Percentiles rank a stretch among this genome's conserved stretches.
These are phyloP conservation scores for Xestobium rufovillosum DNA, from an alignment of 2,888 invertebrate genomes.

Conservation along the genomic window DNA sequence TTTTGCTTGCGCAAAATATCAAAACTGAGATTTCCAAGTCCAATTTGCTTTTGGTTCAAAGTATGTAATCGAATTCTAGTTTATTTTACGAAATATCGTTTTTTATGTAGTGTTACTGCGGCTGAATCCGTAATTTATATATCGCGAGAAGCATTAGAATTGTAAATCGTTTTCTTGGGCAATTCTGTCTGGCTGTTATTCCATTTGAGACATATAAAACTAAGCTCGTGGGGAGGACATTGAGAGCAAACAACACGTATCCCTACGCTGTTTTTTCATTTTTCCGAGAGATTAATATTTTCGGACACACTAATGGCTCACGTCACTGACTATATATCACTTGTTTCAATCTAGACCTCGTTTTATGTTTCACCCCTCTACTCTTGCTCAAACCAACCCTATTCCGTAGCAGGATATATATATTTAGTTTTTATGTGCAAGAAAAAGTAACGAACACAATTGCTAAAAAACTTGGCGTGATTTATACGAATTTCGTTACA, in stretches of 20 bases:
- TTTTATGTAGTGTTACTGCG: too few species aligned
- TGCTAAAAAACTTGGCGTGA: constrained; percentile 35
- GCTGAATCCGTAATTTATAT: too few species aligned
- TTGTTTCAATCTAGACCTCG: constrained; percentile 47
- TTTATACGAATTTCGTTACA: constrained; percentile 38
- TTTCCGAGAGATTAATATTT: constrained; percentile 47
- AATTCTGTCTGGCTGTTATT: too few species aligned
- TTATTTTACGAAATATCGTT: too few species aligned
- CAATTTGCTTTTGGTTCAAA: too few species aligned
- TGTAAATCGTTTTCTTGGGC: too few species aligned
- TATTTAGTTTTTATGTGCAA: constrained; percentile 32
- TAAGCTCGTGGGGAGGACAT: constrained; percentile 13
- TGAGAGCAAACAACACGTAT: constrained; percentile 33
- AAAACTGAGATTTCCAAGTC: too few species aligned
- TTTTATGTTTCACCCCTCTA: constrained; percentile 43
- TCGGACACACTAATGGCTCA: constrained; percentile 47
- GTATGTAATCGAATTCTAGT: too few species aligned
- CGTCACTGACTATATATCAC: constrained; percentile 48
- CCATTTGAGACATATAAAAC: too few species aligned
- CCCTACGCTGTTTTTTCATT: constrained; percentile 39
- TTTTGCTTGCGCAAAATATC: too few species aligned
- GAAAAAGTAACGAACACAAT: constrained; percentile 33
- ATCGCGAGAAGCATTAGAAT: too few species aligned
- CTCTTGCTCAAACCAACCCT: constrained; percentile 19
- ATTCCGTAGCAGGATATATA: constrained; percentile 23